Base-by-base conservation (phyloP, 2,888 invertebrate species). In the Acleris literana region DNA sequence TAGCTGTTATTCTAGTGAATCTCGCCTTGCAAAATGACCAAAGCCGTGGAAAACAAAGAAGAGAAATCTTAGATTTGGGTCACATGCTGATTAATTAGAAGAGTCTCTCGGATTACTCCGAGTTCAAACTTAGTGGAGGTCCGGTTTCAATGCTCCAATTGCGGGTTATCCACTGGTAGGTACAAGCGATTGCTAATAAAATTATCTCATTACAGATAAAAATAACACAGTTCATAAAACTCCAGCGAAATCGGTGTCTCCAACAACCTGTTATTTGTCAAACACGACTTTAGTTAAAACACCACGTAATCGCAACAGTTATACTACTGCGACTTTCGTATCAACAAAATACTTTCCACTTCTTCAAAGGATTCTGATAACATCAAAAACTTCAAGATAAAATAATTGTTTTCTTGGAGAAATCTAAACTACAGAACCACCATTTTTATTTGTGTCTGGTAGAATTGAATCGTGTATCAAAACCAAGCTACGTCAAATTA, bases 251-350 rank as follows among this genome's bases (percentile, higher is more conserved):
- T 92, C 90, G 91, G 90, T 90, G 81, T 87, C 85, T 91, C 80
- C 88, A 85, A 91, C 92, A 92, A 92, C 92, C 92, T 92, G 92
- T 92, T 91, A 92, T 91, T 90, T 89, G 87, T 86, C 86, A 89
- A 88, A 88, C 82, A 87, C 83, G 85, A 84, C 84, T 86, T 83
- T 87, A 81, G 72, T 75, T 74, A 78, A 79, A 76, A 83, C 87
- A 89, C 86, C 84, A 84, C 82, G 81, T 80, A 83, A 83, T 78
- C 78, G 84, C 84, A 86, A 82, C 81, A 81, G 74, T 74, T 75
- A 71, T 72, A 77, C 73, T 78, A 71, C 79, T 76, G 73, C 71
- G 75, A 70, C 72, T 72, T 72, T 68, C 73, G 79, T 78, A 75
- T 70, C 69, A 71, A 76, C 75, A 72, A 75, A 84, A 86, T 72